phyloP scores from a whole-genome alignment of 2,888 invertebrate genomes.

The Catocala nupta region DNA sequence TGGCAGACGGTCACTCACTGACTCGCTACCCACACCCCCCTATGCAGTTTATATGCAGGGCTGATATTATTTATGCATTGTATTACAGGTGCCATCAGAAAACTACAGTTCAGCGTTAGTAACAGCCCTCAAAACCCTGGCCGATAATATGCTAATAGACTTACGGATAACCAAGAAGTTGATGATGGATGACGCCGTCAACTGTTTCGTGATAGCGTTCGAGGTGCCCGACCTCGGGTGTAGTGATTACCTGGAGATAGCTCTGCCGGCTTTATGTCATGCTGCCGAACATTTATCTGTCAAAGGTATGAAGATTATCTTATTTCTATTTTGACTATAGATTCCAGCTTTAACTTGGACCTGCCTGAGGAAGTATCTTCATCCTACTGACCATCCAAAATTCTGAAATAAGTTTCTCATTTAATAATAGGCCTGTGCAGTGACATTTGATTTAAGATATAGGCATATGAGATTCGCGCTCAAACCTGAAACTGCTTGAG shows the following conservation, averaged over 20 bases:
- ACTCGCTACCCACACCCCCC: too few relatives aligned
- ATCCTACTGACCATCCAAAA: too few relatives aligned
- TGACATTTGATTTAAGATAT: too few relatives aligned
- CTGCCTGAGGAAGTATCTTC: too few relatives aligned
- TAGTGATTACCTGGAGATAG: slow-evolving; percentile 94
- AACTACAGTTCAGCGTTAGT: slow-evolving; percentile 89
- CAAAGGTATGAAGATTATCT: slow-evolving; percentile 67
- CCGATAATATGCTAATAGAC: slow-evolving; percentile 91
- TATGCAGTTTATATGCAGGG: too few relatives aligned
- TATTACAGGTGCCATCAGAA: slow-evolving; percentile 78
- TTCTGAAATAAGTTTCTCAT: too few relatives aligned
- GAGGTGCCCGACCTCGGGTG: slow-evolving; percentile 92
- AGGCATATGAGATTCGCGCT: too few relatives aligned
- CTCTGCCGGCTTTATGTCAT: slow-evolving; percentile 92
- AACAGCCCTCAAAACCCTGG: slow-evolving; percentile 91
- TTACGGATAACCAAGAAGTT: slow-evolving; percentile 86
- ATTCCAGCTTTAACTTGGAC: too few relatives aligned
- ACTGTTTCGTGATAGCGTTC: slow-evolving; percentile 91
- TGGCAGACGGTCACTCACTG: too few relatives aligned
- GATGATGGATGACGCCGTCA: slow-evolving; percentile 86
- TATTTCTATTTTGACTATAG: too few relatives aligned
- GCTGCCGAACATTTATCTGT: slow-evolving; percentile 92
- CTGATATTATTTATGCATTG: background rate
- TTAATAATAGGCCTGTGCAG: too few relatives aligned
- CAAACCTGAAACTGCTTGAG: too few relatives aligned